Conservation (phyloP, 2,113 vertebrate genomes). For the Malurus melanocephalus region DNA sequence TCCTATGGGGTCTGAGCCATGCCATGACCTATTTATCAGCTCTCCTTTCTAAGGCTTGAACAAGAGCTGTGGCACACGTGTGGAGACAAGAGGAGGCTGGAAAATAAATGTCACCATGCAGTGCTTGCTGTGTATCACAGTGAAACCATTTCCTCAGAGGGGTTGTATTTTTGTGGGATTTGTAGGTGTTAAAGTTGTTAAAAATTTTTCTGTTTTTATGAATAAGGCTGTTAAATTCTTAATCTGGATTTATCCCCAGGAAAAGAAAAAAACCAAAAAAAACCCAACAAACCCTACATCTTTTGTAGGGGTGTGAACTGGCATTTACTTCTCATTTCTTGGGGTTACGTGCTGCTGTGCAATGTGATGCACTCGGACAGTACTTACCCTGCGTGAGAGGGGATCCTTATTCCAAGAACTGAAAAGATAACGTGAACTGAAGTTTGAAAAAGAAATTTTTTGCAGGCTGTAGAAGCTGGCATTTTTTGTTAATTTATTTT, state of each 20-base stretch:
- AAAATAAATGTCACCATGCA: fast-evolving
- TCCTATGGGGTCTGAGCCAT: not conserved
- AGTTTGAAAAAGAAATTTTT: constrained; percentile 19
- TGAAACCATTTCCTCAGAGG: not conserved
- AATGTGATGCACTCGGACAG: not conserved
- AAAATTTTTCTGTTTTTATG: not conserved
- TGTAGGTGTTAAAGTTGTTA: not conserved
- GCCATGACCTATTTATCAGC: not conserved
- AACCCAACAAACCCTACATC: too few species aligned
- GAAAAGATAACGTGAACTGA: not conserved
- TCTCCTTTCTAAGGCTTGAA: not conserved
- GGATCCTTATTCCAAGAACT: not conserved
- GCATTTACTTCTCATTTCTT: not conserved
- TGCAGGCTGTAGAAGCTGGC: not conserved
- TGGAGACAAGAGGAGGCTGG: not conserved
- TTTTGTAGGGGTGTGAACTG: not conserved
- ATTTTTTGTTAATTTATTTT: not conserved
- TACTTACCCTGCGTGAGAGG: not conserved
- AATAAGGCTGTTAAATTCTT: not conserved
- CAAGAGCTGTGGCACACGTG: not conserved
- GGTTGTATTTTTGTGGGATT: not conserved
- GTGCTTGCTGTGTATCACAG: not conserved
- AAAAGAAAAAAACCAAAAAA: not conserved
- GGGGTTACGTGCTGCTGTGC: not conserved
- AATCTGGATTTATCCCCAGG: not conserved